Percentiles rank a stretch among this genome's conserved stretches.
Evolutionary conservation across 2,113 vertebrate genomes (phyloP).

Genomic region (Salminus brasiliensis): DNA sequence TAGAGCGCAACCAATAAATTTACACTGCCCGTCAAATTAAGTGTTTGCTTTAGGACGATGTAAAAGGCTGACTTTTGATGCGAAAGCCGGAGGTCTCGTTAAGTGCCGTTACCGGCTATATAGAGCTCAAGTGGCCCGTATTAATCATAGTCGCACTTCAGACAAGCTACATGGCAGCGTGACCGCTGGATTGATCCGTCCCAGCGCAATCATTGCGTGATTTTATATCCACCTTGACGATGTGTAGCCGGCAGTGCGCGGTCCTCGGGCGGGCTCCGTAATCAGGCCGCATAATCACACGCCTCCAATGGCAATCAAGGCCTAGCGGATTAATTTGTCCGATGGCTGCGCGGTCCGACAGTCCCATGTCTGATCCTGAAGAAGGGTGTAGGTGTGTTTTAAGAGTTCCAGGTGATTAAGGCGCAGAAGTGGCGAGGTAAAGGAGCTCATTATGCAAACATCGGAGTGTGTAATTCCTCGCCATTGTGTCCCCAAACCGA

Average conservation of each 20-base stretch:
- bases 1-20: slow-evolving; percentile 28
- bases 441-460: slow-evolving; percentile 81
- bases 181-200: slow-evolving; percentile 74
- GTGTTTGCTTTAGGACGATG: slow-evolving; percentile 55
- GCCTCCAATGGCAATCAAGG: slow-evolving; percentile 79
- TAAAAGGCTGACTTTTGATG: slow-evolving; percentile 48
- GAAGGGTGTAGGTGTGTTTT: slow-evolving; percentile 82
- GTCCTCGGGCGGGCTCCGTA: slow-evolving; percentile 78
- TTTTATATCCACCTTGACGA: slow-evolving; percentile 78
- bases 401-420: slow-evolving; percentile 82
- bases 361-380: slow-evolving; percentile 78
- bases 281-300: slow-evolving; percentile 82
- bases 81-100: slow-evolving; percentile 56
- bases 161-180: slow-evolving; percentile 73
- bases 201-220: slow-evolving; percentile 79
- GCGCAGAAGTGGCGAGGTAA: slow-evolving; percentile 70
- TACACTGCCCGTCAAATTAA: slow-evolving; percentile 51
- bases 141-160: slow-evolving; percentile 81
- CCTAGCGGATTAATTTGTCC: slow-evolving; percentile 76
- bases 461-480: slow-evolving; percentile 75
- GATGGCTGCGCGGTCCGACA: slow-evolving; percentile 67
- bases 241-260: slow-evolving; percentile 67
- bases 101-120: slow-evolving; percentile 55
- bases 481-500: slow-evolving; percentile 62
- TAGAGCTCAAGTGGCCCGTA: slow-evolving; percentile 77